Percentiles rank a stretch among this genome's conserved stretches.
These are phyloP conservation scores for Crotalus helleri DNA, from an alignment of 2,113 vertebrate genomes.

Conservation along the genomic window DNA sequence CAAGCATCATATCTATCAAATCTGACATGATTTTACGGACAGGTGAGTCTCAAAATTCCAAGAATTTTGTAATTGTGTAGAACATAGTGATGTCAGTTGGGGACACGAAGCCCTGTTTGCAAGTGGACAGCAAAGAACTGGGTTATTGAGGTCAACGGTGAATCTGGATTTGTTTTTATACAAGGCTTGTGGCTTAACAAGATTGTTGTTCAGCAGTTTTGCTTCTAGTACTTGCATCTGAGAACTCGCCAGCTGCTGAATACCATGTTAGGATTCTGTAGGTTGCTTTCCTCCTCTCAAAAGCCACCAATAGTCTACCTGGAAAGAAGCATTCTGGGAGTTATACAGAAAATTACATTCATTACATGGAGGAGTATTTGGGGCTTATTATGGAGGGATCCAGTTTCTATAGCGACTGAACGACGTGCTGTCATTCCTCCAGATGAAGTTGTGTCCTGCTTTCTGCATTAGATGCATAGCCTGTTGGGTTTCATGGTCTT, in stretches of 20 bases:
- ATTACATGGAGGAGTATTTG: slow-evolving; percentile 46
- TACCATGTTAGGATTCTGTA: slow-evolving; percentile 42
- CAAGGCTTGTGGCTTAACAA: not conserved
- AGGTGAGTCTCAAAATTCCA: not conserved
- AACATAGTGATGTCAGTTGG: not conserved
- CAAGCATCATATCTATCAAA: not conserved
- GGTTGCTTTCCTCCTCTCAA: slow-evolving; percentile 42
- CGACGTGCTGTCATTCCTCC: slow-evolving; percentile 23
- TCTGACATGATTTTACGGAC: not conserved
- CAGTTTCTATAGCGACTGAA: slow-evolving; percentile 38
- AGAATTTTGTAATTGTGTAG: not conserved
- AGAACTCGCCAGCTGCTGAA: slow-evolving; percentile 47
- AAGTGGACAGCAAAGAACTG: not conserved
- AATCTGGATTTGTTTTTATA: slow-evolving; percentile 11
- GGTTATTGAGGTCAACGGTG: not conserved
- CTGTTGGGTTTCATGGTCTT: not conserved
- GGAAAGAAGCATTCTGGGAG: slow-evolving; percentile 48
- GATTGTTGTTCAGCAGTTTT: slow-evolving; percentile 35
- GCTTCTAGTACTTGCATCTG: slow-evolving; percentile 39
- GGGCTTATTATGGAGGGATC: slow-evolving; percentile 37
- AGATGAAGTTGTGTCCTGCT: slow-evolving; percentile 26
- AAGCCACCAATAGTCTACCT: slow-evolving; percentile 54
- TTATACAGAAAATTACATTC: slow-evolving; percentile 27
- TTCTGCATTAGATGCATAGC: not conserved
- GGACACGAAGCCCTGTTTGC: not conserved